Percentiles rank a stretch among this genome's conserved stretches.
Evolutionary conservation across 2,797 vertebrate species (phyloP).

Genomic region (Enteromius thamalakanensis): DNA sequence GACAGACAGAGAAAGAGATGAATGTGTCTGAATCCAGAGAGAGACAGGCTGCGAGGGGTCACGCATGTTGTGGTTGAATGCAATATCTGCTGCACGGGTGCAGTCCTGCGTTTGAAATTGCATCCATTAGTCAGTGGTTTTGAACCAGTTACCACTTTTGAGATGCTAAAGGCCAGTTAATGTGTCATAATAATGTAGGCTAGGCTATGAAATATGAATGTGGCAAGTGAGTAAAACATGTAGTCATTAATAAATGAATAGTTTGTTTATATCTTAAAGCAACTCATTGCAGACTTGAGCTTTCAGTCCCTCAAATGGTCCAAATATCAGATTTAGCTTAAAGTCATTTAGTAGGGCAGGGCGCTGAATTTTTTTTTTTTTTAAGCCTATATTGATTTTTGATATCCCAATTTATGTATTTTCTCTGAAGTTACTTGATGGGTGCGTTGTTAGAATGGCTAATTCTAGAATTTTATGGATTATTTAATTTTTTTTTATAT

Average conservation of each 20-base stretch:
- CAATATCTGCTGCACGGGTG: constrained; percentile 10
- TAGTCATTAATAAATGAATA: constrained; percentile 42
- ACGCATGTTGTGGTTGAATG: constrained; percentile 8
- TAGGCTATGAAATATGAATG: constrained; percentile 35
- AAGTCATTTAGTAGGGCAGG: not conserved
- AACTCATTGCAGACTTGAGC: constrained; percentile 5
- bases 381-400: not conserved
- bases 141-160: constrained; percentile 6
- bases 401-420: not conserved
- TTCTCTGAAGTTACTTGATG: not conserved
- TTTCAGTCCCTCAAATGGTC: not conserved
- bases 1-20: constrained; percentile 8
- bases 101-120: not conserved
- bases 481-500: not conserved
- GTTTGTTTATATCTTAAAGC: constrained; percentile 34
- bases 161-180: constrained; percentile 27
- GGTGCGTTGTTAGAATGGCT: too few relatives aligned
- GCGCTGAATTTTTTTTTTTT: not conserved
- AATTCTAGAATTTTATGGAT: not conserved
- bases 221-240: constrained; percentile 16
- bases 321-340: constrained; percentile 5
- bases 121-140: constrained; percentile 30
- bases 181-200: constrained; percentile 38
- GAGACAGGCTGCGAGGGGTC: not conserved
- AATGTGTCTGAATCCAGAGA: constrained; percentile 21